Percentiles rank a stretch among this genome's conserved stretches.
These are phyloP conservation scores for Muschampia plurimacula DNA, from an alignment of 2,888 invertebrate species.

Conservation along the genomic window DNA sequence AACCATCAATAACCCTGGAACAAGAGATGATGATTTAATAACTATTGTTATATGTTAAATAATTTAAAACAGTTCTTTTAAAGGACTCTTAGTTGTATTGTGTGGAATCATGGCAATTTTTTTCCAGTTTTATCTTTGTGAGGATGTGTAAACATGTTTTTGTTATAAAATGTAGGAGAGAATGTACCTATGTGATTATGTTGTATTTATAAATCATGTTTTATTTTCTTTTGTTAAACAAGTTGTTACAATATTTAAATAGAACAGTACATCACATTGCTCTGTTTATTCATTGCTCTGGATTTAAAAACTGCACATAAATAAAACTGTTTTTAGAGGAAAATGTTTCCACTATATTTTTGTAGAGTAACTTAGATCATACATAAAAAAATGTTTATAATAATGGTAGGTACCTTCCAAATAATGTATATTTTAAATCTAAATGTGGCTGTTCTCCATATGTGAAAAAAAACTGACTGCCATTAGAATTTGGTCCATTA, in stretches of 20 bases:
- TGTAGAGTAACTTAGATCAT: background rate
- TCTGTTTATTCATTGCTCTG: too few species aligned
- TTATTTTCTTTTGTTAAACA: slow-evolving; percentile 6
- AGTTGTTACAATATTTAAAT: background rate
- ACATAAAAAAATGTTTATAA: background rate
- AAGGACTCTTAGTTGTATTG: background rate
- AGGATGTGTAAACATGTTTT: background rate
- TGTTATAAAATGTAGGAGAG: background rate
- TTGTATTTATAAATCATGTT: slow-evolving; percentile 14
- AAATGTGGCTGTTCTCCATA: slow-evolving; percentile 98
- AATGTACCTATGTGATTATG: background rate
- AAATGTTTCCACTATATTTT: background rate
- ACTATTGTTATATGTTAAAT: background rate
- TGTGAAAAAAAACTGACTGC: slow-evolving; percentile 98
- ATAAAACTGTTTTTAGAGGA: background rate
- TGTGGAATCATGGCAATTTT: background rate
- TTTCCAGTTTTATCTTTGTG: background rate
- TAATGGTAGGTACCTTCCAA: slow-evolving; percentile 91
- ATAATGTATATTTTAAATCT: slow-evolving; percentile 98
- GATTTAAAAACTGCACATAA: background rate
- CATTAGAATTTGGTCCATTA: slow-evolving; percentile 98
- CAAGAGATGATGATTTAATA: slow-evolving; percentile 42
- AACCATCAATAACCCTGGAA: slow-evolving; percentile 97
- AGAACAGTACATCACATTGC: too few species aligned
- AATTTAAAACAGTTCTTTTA: background rate